Conservation (phyloP, 2,888 invertebrate genomes). For the Cryptocheilus praepositus region DNA sequence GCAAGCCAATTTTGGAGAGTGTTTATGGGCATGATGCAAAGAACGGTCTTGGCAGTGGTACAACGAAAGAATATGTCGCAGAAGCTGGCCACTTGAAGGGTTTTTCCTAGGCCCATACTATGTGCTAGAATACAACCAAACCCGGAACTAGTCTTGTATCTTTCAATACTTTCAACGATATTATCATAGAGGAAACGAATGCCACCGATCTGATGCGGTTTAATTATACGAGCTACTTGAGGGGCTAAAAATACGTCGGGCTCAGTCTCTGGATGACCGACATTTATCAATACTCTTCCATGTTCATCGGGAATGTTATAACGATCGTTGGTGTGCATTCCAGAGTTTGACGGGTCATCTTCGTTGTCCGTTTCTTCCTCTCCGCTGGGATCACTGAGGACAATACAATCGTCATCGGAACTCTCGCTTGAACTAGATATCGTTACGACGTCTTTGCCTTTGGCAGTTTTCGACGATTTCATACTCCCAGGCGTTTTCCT, state of each 20-base stretch:
- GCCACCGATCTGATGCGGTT: conserved; percentile 98
- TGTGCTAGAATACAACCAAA: conserved; percentile 99
- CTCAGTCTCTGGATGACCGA: conserved; percentile 93
- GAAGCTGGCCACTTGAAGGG: conserved; percentile 95
- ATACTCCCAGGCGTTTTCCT: conserved; percentile 55
- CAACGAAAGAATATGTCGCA: conserved; percentile 96
- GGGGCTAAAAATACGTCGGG: conserved; percentile 94
- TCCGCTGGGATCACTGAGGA: conserved; percentile 88
- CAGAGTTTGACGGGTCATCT: conserved; percentile 93
- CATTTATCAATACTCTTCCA: conserved; percentile 94
- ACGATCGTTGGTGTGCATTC: conserved; percentile 94
- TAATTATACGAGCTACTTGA: conserved; percentile 92
- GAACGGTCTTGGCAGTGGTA: conserved; percentile 90
- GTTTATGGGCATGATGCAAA: conserved; percentile 99
- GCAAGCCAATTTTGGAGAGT: conserved; percentile 98
- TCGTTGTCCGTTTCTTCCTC: conserved; percentile 87
- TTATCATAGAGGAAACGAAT: conserved; percentile 97
- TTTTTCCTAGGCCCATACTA: conserved; percentile 99
- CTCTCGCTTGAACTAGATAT: conserved; percentile 83
- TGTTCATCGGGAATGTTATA: conserved; percentile 94
- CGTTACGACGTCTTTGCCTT: conserved; percentile 81
- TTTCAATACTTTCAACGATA: conserved; percentile 93
- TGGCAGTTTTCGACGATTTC: conserved; percentile 63
- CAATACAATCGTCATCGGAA: conserved; percentile 91
- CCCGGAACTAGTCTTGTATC: conserved; percentile 87